Base-by-base conservation (phyloP, 2,113 vertebrate species). In the Scomber scombrus region DNA sequence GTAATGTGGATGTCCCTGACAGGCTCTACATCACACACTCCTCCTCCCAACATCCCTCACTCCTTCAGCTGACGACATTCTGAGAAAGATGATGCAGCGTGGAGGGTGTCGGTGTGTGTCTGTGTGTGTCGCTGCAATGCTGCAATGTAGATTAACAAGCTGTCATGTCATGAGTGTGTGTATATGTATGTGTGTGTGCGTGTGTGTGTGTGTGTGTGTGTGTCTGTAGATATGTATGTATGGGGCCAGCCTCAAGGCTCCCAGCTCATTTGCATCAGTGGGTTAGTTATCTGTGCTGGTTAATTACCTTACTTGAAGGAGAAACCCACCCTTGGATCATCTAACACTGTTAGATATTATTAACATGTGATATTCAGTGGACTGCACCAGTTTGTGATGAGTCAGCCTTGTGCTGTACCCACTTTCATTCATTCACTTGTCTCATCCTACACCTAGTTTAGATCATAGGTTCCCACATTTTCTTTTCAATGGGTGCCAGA, bases 1-100 rank as follows among this genome's bases (percentile, higher is more conserved):
- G 60, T 72, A 65, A 80, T 60, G 54, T 80, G 75, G 55, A 75
- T 66, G 61, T 64, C 70, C 68, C 68, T 85, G 89, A 86, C 85
- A 82, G 47, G 75, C 77, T 72, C 62, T 81, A 60, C 65, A 90
- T 82, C 88, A 85, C 68, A 69, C 66, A 56, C 31, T 60, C 56
- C 66, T 47, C 70, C 65, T 75, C 64, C 47, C 66, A 5, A 58
- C 46, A 21, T 70, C 45, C 45, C 71, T 84, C 67, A 31, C 64
- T 64, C 70, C 69, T 66, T 81, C 52, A 78, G 82, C 72, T 80
- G 83, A 87, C 34, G 57, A 81, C 79, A 83, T 67, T 64, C 29
- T 46, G 46, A 4, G 21, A 63, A 84, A 26, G 76, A 73, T 75
- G 76, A 85, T 76, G 71, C 77, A 68, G 84, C 61, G 34, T 1